Conservation (phyloP, 2,113 vertebrate species). For the Alectura lathami region DNA sequence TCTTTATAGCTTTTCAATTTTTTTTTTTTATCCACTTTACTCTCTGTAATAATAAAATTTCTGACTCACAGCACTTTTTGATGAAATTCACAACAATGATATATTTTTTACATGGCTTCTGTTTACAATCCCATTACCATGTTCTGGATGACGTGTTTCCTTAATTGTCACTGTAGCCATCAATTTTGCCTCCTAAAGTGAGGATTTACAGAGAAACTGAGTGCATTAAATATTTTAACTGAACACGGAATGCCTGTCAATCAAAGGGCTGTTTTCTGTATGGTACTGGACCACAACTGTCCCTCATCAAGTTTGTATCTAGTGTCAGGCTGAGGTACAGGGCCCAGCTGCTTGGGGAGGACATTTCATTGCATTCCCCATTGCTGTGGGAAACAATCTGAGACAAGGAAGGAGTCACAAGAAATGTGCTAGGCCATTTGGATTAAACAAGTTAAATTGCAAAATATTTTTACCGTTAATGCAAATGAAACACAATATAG, state of each 20-base stretch:
- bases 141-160: neutral
- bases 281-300: rapidly evolving
- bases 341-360: neutral
- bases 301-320: neutral
- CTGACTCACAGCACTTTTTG: neutral
- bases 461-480: neutral
- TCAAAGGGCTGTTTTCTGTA: neutral
- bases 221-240: neutral
- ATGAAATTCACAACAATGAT: neutral
- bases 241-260: neutral
- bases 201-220: neutral
- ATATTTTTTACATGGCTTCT: neutral
- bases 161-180: neutral
- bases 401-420: neutral
- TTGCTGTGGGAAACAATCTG: neutral
- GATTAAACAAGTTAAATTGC: neutral
- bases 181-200: neutral
- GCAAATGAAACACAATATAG: neutral
- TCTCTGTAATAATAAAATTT: neutral
- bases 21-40: neutral
- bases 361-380: neutral
- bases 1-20: neutral
- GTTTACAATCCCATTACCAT: neutral
- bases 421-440: neutral
- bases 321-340: neutral